phyloP scores from a whole-genome alignment of 2,888 invertebrate genomes.

The Lypha dubia region DNA sequence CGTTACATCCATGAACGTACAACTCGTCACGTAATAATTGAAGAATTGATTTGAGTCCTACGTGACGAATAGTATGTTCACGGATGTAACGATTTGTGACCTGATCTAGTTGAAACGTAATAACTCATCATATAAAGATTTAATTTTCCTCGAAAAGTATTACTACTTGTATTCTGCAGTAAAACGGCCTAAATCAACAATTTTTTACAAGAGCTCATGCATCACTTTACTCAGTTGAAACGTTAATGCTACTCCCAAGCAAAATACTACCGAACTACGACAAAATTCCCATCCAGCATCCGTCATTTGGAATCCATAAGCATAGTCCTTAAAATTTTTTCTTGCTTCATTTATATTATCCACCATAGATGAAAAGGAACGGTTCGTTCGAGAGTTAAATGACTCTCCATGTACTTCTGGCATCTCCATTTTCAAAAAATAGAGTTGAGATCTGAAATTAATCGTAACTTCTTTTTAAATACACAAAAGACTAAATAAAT shows the following conservation, averaged over 20 bases:
- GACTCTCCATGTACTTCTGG: constrained; percentile 4
- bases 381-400: neutral
- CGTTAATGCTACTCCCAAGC: constrained; percentile 44
- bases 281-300: constrained; percentile 59
- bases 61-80: too few species aligned
- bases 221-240: constrained; percentile 31
- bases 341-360: constrained; percentile 27
- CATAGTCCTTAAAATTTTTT: constrained; percentile 40
- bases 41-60: too few species aligned
- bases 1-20: too few species aligned
- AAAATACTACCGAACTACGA: constrained; percentile 53
- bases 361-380: constrained; percentile 19
- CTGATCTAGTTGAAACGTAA: too few species aligned
- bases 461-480: neutral
- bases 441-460: neutral
- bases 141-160: too few species aligned
- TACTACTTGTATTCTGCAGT: too few species aligned
- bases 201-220: constrained; percentile 46
- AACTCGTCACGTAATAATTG: too few species aligned
- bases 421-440: constrained; percentile 13
- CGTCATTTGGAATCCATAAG: constrained; percentile 52
- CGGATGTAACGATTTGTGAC: too few species aligned
- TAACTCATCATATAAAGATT: too few species aligned
- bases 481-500: neutral
- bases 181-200: neutral